Conservation (phyloP, 2,797 vertebrate genomes). For the Hylomyscus alleni region DNA sequence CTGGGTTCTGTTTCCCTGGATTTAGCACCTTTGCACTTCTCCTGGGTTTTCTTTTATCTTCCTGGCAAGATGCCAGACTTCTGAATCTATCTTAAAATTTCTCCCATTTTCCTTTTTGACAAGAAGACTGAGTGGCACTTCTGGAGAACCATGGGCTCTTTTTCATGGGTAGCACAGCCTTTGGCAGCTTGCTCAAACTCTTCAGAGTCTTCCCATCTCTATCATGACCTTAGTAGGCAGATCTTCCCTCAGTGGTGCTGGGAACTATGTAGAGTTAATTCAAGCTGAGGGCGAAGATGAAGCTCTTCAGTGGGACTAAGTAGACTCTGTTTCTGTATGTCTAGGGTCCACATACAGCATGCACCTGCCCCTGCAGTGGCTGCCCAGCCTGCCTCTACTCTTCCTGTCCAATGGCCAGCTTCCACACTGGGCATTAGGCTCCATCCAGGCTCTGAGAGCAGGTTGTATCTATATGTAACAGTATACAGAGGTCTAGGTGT, state of each 20-base stretch:
- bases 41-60: background rate
- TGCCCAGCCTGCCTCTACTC: rapidly evolving
- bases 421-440: rapidly evolving
- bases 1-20: rapidly evolving
- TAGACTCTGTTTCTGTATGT: rapidly evolving
- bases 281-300: rapidly evolving
- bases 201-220: background rate
- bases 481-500: no score
- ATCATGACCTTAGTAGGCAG: background rate
- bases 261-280: background rate
- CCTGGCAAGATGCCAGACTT: background rate
- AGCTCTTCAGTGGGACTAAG: background rate
- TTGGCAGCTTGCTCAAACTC: background rate
- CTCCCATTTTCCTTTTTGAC: no score
- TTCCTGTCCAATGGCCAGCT: background rate
- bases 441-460: background rate
- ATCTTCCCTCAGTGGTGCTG: background rate
- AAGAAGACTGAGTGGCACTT: rapidly evolving
- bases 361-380: rapidly evolving
- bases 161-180: no score
- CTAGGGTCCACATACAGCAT: rapidly evolving
- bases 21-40: background rate
- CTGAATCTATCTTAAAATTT: rapidly evolving
- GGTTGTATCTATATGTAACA: rapidly evolving
- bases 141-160: background rate